phyloP scores from a whole-genome alignment of 2,113 vertebrate species.

The Saccopteryx bilineata region DNA sequence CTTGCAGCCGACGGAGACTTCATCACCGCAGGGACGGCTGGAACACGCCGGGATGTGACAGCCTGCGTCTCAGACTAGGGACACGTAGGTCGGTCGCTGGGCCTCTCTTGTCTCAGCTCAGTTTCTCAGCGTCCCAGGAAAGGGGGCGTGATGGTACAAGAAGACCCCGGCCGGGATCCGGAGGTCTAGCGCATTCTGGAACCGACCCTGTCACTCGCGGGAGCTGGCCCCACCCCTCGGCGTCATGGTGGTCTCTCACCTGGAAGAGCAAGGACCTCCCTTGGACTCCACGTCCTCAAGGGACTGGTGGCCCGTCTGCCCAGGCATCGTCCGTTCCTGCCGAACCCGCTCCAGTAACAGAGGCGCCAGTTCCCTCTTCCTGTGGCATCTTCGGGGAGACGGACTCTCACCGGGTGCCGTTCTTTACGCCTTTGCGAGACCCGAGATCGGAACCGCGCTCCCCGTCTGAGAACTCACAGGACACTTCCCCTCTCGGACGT shows the following conservation, averaged over 20 bases:
- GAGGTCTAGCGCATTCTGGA: background rate
- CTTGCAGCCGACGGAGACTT: background rate
- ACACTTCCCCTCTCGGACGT: background rate
- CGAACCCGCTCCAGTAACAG: accelerated
- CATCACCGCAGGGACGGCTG: accelerated
- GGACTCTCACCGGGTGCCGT: background rate
- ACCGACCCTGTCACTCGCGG: accelerated
- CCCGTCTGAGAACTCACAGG: background rate
- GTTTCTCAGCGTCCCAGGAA: background rate
- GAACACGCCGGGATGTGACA: accelerated
- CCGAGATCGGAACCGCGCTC: background rate
- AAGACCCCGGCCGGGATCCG: accelerated
- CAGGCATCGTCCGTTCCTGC: accelerated
- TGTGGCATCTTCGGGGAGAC: accelerated
- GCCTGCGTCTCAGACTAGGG: accelerated
- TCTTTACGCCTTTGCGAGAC: background rate
- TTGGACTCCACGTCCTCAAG: background rate
- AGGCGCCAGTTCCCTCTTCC: accelerated
- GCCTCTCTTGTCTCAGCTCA: background rate
- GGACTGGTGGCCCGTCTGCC: accelerated
- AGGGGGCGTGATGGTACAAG: accelerated
- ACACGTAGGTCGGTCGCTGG: accelerated
- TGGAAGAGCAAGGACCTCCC: background rate
- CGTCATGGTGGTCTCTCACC: accelerated
- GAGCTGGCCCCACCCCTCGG: accelerated